These are phyloP conservation scores for Crepidodera aurea DNA, from an alignment of 2,888 invertebrate genomes.

Conservation along the genomic window DNA sequence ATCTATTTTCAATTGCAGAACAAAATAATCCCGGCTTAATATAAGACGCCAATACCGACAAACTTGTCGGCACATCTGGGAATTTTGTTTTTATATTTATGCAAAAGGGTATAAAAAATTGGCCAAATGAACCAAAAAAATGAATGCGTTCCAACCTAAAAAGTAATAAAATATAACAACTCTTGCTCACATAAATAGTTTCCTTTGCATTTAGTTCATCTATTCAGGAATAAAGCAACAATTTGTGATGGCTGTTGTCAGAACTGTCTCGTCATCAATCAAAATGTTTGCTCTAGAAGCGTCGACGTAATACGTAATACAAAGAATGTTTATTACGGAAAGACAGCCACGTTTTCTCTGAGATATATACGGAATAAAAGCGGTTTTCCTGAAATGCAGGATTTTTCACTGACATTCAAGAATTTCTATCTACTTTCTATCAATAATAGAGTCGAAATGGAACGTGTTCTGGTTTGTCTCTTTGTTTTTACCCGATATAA, in stretches of 20 bases:
- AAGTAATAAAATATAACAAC: too few relatives aligned
- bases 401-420: slow-evolving; percentile 16
- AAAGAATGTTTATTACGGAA: slow-evolving; percentile 12
- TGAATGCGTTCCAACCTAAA: too few relatives aligned
- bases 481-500: neutral
- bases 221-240: neutral
- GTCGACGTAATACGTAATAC: neutral
- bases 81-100: too few relatives aligned
- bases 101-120: too few relatives aligned
- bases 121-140: too few relatives aligned
- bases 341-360: slow-evolving; percentile 1
- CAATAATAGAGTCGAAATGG: slow-evolving; percentile 2
- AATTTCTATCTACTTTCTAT: slow-evolving; percentile 11
- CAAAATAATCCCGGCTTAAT: too few relatives aligned
- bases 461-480: neutral
- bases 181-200: too few relatives aligned
- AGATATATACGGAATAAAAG: neutral
- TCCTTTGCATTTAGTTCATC: neutral
- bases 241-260: neutral
- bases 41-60: too few relatives aligned
- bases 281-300: neutral
- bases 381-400: neutral
- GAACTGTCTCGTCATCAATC: slow-evolving; percentile 1
- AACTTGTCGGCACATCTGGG: too few relatives aligned
- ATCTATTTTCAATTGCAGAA: too few relatives aligned